Base-by-base conservation (phyloP, 1,140 invertebrate genomes). In the Lysiphlebus fabarum region DNA sequence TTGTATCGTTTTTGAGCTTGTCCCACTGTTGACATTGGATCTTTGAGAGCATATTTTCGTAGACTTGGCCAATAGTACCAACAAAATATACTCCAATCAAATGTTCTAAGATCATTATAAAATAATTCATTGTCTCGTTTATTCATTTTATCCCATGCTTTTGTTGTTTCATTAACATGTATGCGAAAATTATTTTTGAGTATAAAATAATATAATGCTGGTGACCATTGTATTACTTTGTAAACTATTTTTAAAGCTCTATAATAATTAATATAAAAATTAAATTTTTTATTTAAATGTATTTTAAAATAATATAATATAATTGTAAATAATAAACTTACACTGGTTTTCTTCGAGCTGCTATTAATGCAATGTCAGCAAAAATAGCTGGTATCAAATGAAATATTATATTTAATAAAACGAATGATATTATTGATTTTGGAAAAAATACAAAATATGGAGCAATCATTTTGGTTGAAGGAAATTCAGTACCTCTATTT, bases 81-180 rank as follows among this genome's bases (percentile, higher is more conserved):
- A 56, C 86, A 82, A 66, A 84, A 89, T 5, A 78, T 73, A 1
- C 73, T 71, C 87, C 87, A 90, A 53, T 84, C 74, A 3, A 90
- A 58, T 4, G 67, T 53, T 0, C 68, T 62, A 4, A 88, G 72
- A 62, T 86, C 81, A 64, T 86, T 86, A 63, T 82, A 77, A 65
- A 87, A 88, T 3, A 81, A 59, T 12, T 78, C 68, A 64, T 80
- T 80, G 68, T 91, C 89, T 0, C 77, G 75, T 0, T 68, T 62
- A 26, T 77, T 74, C 65, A 90, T 73, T 40, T 65, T 58, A 17
- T 76, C 68, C 70, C 72, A 77, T 7, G 86, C 69, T 61, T 75
- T 75, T 36, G 74, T 66, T 14, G 82, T 73, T 62, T 85, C 82
- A 10, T 77, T 71, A 55, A 81, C 79, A 6, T 73, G 64, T 62